Conservation (phyloP, 2,113 vertebrate species). For the Nothoprocta perdicaria region DNA sequence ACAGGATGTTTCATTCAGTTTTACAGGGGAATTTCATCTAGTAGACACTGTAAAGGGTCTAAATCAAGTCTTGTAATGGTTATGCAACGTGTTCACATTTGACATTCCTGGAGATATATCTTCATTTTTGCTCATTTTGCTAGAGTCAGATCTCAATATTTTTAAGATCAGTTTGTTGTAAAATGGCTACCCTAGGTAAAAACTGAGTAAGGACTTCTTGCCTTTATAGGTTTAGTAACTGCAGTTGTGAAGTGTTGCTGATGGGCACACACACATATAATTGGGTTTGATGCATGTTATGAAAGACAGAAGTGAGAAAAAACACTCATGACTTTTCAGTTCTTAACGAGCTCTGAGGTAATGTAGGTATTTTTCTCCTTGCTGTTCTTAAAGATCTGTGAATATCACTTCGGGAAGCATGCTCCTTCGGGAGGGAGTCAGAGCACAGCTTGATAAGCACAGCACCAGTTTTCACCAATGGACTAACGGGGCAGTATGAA, state of each 20-base stretch:
- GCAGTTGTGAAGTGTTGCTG: not conserved
- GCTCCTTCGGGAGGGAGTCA: not conserved
- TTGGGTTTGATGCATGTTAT: not conserved
- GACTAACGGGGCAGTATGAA: constrained; percentile 24
- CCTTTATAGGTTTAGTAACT: not conserved
- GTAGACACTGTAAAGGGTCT: not conserved
- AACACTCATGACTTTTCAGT: constrained; percentile 14
- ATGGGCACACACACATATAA: not conserved
- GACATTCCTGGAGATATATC: not conserved
- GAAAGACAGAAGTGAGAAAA: constrained; percentile 59
- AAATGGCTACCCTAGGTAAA: not conserved
- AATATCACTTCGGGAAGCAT: constrained; percentile 49
- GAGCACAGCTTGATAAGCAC: constrained; percentile 2
- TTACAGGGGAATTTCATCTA: not conserved
- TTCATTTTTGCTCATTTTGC: not conserved
- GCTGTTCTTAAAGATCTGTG: constrained; percentile 30
- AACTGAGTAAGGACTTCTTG: not conserved
- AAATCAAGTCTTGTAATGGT: not conserved
- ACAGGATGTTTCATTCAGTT: not conserved
- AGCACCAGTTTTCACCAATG: not conserved
- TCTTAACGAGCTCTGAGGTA: constrained; percentile 63
- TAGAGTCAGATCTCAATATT: not conserved
- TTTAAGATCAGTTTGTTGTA: constrained; percentile 32
- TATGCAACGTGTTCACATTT: not conserved
- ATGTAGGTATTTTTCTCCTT: constrained; percentile 1